Percentiles rank a stretch among this genome's conserved stretches.
phyloP scores from a whole-genome alignment of 2,888 invertebrate species.

The Polydrusus tereticollis region DNA sequence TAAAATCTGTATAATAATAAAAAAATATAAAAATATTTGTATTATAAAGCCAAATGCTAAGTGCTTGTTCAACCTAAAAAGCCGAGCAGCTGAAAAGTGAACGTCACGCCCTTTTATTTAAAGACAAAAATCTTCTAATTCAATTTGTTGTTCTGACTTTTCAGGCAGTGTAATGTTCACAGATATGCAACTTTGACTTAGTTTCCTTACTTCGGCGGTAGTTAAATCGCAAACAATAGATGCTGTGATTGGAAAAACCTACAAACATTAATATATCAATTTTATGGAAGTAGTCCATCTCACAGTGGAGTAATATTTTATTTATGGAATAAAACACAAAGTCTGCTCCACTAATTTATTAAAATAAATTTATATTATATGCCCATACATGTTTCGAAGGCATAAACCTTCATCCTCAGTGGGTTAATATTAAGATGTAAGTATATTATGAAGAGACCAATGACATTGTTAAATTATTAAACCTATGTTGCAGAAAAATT shows the following conservation, averaged over 20 bases:
- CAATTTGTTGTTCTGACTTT: background rate
- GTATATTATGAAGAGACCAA: no score
- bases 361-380: no score
- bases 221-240: background rate
- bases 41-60: background rate
- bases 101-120: background rate
- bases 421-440: no score
- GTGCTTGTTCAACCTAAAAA: background rate
- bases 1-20: no score
- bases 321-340: no score
- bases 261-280: background rate
- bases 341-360: no score
- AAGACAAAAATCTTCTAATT: background rate
- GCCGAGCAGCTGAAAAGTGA: background rate
- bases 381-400: no score
- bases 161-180: background rate
- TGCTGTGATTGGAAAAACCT: background rate
- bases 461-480: no score
- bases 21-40: background rate
- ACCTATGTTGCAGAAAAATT: no score
- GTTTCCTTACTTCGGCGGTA: background rate
- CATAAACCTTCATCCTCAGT: no score
- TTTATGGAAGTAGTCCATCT: no score
- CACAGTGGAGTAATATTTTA: no score
- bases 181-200: background rate